A percentile compares a stretch with the other conserved stretches of the same genome.
These are phyloP conservation scores for Phrynosoma blainvillii DNA, from an alignment of 2,113 vertebrate genomes.

Conservation along the genomic window DNA sequence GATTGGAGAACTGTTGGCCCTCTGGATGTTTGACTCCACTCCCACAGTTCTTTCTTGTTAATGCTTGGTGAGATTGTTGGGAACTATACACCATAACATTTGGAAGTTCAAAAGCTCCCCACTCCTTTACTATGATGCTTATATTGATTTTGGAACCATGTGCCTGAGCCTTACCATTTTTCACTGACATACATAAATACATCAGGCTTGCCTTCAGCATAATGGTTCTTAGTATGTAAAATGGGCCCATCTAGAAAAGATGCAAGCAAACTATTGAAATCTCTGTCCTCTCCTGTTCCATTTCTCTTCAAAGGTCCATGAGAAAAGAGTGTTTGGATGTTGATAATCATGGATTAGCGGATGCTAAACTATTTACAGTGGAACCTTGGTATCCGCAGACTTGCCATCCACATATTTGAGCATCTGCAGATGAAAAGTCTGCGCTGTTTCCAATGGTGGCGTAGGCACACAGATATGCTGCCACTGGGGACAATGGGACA, in stretches of 20 bases:
- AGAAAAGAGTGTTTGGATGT: background rate
- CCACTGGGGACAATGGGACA: too few species aligned
- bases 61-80: background rate
- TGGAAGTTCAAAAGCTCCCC: background rate
- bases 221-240: background rate
- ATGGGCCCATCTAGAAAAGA: background rate
- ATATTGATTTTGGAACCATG: background rate
- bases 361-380: background rate
- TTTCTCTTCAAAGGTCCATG: background rate
- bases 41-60: background rate
- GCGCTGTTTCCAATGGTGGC: too few species aligned
- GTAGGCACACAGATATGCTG: too few species aligned
- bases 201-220: constrained; percentile 4
- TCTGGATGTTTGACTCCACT: background rate
- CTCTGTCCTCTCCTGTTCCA: background rate
- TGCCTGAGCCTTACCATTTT: constrained; percentile 31
- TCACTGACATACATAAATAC: background rate
- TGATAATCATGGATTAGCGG: background rate
- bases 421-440: too few species aligned
- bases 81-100: background rate
- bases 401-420: too few species aligned
- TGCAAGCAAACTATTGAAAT: background rate
- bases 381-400: too few species aligned
- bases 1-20: background rate
- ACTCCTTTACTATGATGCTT: background rate